Conservation (phyloP, 2,797 vertebrate species). For the Clamator glandarius region DNA sequence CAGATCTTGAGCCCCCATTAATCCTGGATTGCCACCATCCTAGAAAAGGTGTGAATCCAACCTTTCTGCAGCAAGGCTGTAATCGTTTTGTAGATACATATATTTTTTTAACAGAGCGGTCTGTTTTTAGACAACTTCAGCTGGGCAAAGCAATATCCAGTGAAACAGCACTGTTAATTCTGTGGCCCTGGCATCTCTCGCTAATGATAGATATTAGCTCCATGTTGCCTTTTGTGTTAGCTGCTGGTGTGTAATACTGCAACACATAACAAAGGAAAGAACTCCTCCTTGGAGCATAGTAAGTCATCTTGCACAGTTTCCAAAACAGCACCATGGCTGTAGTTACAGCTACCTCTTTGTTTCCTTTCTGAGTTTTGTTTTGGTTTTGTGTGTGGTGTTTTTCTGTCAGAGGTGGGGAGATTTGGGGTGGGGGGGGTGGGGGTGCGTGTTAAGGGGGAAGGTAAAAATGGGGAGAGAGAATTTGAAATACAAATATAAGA, state of each 20-base stretch:
- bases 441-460: background rate
- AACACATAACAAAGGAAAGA: fast-evolving
- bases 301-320: background rate
- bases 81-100: fast-evolving
- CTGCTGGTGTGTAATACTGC: background rate
- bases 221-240: background rate
- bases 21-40: background rate
- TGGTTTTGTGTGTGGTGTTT: background rate
- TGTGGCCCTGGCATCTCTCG: background rate
- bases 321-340: conserved; percentile 12
- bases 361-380: conserved; percentile 43
- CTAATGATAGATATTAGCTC: background rate
- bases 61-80: background rate
- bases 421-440: fast-evolving
- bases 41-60: background rate
- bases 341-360: conserved; percentile 67
- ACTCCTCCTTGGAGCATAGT: background rate
- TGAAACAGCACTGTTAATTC: fast-evolving
- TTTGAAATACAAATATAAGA: background rate
- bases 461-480: background rate
- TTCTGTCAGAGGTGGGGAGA: conserved; percentile 5
- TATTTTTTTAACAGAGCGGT: background rate
- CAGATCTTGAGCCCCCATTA: background rate
- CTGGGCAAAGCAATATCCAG: background rate
- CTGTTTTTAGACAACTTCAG: background rate